Base-by-base conservation (phyloP, 2,797 vertebrate genomes). In the Spinibarbus caldwelli region DNA sequence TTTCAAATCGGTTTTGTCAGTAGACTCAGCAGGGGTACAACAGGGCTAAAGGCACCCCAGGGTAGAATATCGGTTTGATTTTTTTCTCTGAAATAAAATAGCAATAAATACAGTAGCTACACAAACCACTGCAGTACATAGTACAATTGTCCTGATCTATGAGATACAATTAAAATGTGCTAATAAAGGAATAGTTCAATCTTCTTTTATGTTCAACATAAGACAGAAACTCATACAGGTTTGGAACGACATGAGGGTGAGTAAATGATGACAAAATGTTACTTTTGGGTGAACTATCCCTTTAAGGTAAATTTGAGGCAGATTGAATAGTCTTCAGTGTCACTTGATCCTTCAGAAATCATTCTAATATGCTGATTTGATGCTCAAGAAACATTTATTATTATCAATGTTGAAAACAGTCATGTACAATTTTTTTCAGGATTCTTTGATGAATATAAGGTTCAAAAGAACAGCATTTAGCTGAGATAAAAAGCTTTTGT, bases 1-100 rank as follows among this genome's bases (percentile, higher is more conserved):
- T 79, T 64, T 43, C 38, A 31, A 79, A 64, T 79, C 38, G 23
- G 43, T 14, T 79, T 79, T 43, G n/a, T 26, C 38, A 78, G 57
- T 41, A 26, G 34, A 59, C 54, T 26, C 52, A 59, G 75, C 36
- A 17, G 52, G 21, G 75, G 23, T 41, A 17, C 75, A 26, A 17
- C 21, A 6, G 1, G 34, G 23, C 34, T 77, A 76, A 77, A 68
- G 34, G 49, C 49, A 57, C 34, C 75, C 75, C 34, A 77, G 75
- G 34, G 14, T 57, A 77, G 4, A 59, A n/a, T 26, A 77, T 14
- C 34, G 23, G 34, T 38, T 77, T 15, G 17, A 52, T 75, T 34
- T 52, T 34, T 52, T n/a, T 38, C 29, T 54, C 10, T 6, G 34
- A 77, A 57, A 77, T 57, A 57, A 57, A 77, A 77, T 77, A 36